Evolutionary conservation across 2,797 vertebrate genomes (phyloP).

Genomic region (Sebastiscus tertius): DNA sequence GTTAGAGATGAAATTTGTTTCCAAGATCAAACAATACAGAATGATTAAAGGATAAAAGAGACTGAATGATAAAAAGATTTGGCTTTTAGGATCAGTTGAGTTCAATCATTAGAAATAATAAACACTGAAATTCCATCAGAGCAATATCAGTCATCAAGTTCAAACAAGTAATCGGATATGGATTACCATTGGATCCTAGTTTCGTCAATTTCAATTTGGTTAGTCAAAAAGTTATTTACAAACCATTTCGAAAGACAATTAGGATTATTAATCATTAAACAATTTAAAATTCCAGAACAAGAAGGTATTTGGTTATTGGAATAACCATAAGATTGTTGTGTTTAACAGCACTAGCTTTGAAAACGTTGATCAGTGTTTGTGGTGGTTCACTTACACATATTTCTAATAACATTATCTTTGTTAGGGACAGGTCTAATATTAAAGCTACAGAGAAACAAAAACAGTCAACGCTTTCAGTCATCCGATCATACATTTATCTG

Average conservation of each 20-base stretch:
- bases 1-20: constrained; percentile 25
- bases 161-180: not conserved
- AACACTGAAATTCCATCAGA: not conserved
- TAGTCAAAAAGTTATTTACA: not conserved
- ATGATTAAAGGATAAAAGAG: constrained; percentile 47
- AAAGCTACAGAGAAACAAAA: not conserved
- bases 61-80: constrained; percentile 40
- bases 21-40: constrained; percentile 38
- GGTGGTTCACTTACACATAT: not conserved
- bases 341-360: not conserved
- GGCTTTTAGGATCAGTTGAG: not conserved
- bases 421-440: not conserved
- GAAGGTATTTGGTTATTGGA: not conserved
- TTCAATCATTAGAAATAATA: constrained; percentile 21
- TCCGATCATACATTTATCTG: not conserved
- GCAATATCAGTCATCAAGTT: not conserved
- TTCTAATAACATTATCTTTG: not conserved
- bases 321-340: not conserved
- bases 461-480: not conserved
- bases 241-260: not conserved
- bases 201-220: not conserved
- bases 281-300: not conserved
- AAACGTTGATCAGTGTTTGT: not conserved
- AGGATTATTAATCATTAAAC: not conserved
- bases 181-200: not conserved